phyloP scores from a whole-genome alignment of 2,113 vertebrate species.

The Chloroceryle aenea region DNA sequence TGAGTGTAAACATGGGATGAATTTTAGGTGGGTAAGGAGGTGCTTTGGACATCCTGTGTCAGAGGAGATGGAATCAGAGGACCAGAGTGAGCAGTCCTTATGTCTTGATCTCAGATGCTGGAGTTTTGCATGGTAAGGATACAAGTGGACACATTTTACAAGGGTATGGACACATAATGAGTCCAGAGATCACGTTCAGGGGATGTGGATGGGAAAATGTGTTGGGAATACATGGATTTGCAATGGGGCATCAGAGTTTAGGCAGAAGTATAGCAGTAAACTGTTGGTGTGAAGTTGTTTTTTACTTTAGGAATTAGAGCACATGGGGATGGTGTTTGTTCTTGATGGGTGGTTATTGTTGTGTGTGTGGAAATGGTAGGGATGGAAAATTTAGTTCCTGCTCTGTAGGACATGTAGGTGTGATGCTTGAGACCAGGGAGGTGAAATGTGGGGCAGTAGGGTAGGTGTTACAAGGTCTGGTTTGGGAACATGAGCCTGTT shows the following conservation, averaged over 20 bases:
- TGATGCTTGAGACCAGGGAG: not conserved
- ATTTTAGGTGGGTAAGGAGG: not conserved
- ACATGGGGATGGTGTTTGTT: not conserved
- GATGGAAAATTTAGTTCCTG: not conserved
- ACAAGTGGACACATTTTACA: not conserved
- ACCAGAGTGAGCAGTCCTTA: not conserved
- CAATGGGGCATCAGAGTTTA: not conserved
- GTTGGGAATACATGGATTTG: not conserved
- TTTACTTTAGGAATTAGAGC: not conserved
- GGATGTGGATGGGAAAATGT: not conserved
- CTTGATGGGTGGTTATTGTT: not conserved
- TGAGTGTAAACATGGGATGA: rapidly evolving
- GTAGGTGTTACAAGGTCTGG: not conserved
- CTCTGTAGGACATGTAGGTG: not conserved
- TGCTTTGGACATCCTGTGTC: not conserved
- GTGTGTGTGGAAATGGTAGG: rapidly evolving
- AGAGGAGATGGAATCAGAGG: not conserved
- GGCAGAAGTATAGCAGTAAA: not conserved
- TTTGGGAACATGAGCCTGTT: not conserved
- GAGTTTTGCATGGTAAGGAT: not conserved
- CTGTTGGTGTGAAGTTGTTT: not conserved
- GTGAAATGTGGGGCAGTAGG: not conserved
- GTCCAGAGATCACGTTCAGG: not conserved
- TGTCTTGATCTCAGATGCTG: not conserved
- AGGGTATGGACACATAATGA: not conserved